Conservation (phyloP, 2,113 vertebrate genomes). For the Microtus ochrogaster region DNA sequence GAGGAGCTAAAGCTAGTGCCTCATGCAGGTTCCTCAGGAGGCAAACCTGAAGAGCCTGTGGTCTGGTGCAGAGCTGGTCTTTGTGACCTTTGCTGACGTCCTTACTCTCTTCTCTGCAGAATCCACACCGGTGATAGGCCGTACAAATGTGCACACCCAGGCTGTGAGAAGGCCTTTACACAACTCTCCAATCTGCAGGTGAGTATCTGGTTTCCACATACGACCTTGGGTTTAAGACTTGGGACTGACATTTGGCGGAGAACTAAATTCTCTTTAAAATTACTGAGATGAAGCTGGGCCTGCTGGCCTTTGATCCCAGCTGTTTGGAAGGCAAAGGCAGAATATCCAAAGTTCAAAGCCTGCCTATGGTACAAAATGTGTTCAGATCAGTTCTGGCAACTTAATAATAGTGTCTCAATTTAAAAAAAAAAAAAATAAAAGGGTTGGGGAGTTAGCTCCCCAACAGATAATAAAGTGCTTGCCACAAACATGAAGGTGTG, state of each 20-base stretch:
- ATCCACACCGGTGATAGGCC: slow-evolving; percentile 98
- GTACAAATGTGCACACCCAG: slow-evolving; percentile 96
- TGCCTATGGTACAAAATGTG: not conserved
- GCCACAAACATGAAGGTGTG: not conserved
- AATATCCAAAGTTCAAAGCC: not conserved
- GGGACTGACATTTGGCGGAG: not conserved
- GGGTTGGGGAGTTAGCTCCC: not conserved
- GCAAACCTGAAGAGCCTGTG: not conserved
- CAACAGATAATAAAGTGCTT: not conserved
- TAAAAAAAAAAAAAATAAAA: not conserved
- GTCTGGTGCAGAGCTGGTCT: not conserved
- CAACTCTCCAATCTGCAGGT: slow-evolving; percentile 99
- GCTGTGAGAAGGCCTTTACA: slow-evolving; percentile 98
- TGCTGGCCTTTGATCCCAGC: not conserved
- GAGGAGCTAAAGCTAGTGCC: not conserved
- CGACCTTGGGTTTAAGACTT: not conserved
- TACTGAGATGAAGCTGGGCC: not conserved
- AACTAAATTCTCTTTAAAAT: not conserved
- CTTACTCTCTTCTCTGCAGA: slow-evolving; percentile 85
- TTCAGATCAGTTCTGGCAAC: not conserved
- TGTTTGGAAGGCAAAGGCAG: not conserved
- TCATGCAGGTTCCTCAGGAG: slow-evolving; percentile 28
- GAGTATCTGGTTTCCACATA: not conserved
- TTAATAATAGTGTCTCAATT: not conserved
- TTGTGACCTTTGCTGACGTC: slow-evolving; percentile 9